Evolutionary conservation across 37 sponge, comb jelly and placozoan genomes (phyloP), one percentile per base, ranked within the genome.

Genomic region (Halisarca cf. caerulea): DNA sequence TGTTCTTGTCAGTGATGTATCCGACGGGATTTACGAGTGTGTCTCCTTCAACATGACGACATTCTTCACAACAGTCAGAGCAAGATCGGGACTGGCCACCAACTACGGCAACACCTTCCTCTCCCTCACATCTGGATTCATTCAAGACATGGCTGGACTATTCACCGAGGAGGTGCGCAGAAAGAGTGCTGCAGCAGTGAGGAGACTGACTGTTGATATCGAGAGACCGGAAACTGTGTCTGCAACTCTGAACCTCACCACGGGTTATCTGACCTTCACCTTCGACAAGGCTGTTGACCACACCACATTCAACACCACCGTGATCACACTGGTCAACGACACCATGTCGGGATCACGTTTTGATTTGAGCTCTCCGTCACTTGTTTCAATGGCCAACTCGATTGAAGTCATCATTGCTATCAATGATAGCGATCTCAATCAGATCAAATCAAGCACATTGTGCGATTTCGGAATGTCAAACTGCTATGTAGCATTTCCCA

Each of bases 61-160:
- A 3, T 87, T 89, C 45, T 59, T 83, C 42, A 51, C 90, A n/a
- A 61, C 42, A 54, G 75, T 60, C 0, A 45, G 40, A 33, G 95
- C 86, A 36, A 89, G 78, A 51, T 85, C 88, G 27, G 61, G 87
- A 62, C 69, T 96, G 11, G 79, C 88, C 42, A 94, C 88, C 27
- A 71, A 37, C 37, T 24, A 70, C 59, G 83, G 64, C 44, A 91
- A 90, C 73, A 96, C 94, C 0, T 96, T 74, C 62, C 51, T 96
- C 23, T 86, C 92, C 30, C 86, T 93, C 81, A 90, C 89, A 37
- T 82, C 94, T 8, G 92, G 86, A 3, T 80, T 89, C 54, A 84
- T 96, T 20, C 77, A 59, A 54, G 96, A 96, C 70, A 89, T 89
- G 84, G 83, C 94, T 35, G 92, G 86, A 0, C 94, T 93, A 57